Percentiles rank a stretch among this genome's conserved stretches.
phyloP scores from a whole-genome alignment of 2,113 vertebrate species.

The Bostrychus sinensis region DNA sequence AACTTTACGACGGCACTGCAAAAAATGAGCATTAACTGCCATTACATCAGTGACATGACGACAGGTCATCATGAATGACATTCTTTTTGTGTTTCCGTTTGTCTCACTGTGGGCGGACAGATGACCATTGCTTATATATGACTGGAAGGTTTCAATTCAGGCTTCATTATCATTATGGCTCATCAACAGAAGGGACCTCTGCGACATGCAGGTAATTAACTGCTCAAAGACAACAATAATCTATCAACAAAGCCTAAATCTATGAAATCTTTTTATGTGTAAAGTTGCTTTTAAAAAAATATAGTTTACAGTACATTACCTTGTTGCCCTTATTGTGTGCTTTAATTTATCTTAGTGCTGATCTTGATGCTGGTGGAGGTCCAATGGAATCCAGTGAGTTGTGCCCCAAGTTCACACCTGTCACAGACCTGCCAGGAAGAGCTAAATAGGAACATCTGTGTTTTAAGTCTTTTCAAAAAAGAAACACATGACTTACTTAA shows the following conservation, averaged over 20 bases:
- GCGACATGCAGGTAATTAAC: not conserved
- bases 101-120: slow-evolving; percentile 14
- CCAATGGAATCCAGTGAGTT: not conserved
- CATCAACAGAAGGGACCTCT: not conserved
- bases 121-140: slow-evolving; percentile 25
- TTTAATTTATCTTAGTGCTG: slow-evolving; percentile 27
- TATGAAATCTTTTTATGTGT: not conserved
- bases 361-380: slow-evolving; percentile 20
- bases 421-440: accelerated
- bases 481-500: accelerated
- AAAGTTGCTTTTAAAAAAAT: too few species aligned
- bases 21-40: not conserved
- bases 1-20: too few species aligned
- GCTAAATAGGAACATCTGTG: accelerated
- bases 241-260: not conserved
- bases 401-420: not conserved
- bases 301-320: not conserved
- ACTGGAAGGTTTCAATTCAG: not conserved
- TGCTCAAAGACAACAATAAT: not conserved
- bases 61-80: slow-evolving; percentile 18
- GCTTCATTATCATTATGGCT: slow-evolving; percentile 27
- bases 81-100: not conserved
- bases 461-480: accelerated
- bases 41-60: slow-evolving; percentile 2
- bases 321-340: not conserved